These are phyloP conservation scores for Bombus sibiricus DNA, from an alignment of 1,140 invertebrate species.

Conservation along the genomic window DNA sequence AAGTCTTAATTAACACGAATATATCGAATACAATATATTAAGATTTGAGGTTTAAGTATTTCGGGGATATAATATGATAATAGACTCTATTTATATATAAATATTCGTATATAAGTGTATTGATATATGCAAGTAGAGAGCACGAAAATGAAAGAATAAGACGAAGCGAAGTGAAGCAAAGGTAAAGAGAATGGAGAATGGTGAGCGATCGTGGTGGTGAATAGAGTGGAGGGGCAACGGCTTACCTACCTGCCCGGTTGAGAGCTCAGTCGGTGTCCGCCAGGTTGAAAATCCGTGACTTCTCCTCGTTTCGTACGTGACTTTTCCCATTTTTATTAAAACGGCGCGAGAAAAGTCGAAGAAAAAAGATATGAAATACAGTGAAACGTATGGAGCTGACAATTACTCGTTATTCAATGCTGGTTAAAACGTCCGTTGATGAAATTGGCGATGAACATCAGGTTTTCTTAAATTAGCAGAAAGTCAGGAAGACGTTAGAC, in stretches of 20 bases:
- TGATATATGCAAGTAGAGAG: not conserved
- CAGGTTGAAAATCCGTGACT: constrained; percentile 79
- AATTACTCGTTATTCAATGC: not conserved
- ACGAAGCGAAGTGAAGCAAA: constrained; percentile 64
- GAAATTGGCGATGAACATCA: not conserved
- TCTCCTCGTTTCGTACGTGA: constrained; percentile 53
- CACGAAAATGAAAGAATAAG: constrained; percentile 54
- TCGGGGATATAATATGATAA: too few relatives aligned
- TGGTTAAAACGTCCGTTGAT: not conserved
- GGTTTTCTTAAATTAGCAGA: not conserved
- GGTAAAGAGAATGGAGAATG: constrained; percentile 75
- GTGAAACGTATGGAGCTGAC: too few relatives aligned
- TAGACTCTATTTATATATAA: too few relatives aligned
- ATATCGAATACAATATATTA: too few relatives aligned
- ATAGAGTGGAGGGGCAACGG: constrained; percentile 66
- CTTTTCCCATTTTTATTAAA: constrained; percentile 27
- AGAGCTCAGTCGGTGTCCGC: constrained; percentile 79
- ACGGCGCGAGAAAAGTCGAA: constrained; percentile 10
- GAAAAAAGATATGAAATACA: not conserved
- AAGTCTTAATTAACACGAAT: too few relatives aligned
- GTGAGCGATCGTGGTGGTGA: constrained; percentile 71
- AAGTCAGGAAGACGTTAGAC: constrained; percentile 10
- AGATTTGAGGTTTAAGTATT: too few relatives aligned
- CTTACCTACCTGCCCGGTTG: constrained; percentile 78
- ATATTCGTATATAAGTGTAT: too few relatives aligned